phyloP scores from a whole-genome alignment of 2,888 invertebrate species.

The Dione juno region DNA sequence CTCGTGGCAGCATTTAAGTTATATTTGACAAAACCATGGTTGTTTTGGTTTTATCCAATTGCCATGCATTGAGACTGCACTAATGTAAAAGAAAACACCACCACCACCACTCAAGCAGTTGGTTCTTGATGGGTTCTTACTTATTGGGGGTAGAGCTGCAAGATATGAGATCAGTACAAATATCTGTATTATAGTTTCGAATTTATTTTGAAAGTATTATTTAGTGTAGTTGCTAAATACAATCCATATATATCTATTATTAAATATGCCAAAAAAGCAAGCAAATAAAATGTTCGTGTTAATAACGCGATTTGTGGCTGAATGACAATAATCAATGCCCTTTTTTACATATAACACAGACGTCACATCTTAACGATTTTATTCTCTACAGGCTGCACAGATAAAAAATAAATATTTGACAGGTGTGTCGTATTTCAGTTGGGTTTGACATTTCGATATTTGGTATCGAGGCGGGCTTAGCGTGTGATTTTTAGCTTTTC shows the following conservation, averaged over 20 bases:
- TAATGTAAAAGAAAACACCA: no score
- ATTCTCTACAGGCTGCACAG: constrained; percentile 50
- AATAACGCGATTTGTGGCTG: constrained; percentile 49
- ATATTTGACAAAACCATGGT: no score
- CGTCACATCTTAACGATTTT: constrained; percentile 23
- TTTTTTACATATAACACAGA: constrained; percentile 29
- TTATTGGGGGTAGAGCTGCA: no score
- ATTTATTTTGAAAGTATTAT: no score
- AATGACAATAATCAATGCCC: constrained; percentile 30
- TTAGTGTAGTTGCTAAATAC: neutral
- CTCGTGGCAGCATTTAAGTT: neutral
- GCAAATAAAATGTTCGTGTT: neutral
- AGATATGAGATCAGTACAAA: no score
- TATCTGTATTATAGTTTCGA: no score
- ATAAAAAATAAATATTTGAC: constrained; percentile 66
- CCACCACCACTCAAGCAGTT: no score
- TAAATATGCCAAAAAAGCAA: neutral
- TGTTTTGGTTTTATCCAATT: no score
- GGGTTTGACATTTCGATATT: constrained; percentile 75
- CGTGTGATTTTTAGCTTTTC: constrained; percentile 67
- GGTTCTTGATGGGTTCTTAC: no score
- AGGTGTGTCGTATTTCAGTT: constrained; percentile 78
- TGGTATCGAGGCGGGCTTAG: constrained; percentile 67
- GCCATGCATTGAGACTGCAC: no score
- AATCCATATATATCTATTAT: neutral